Base-by-base conservation (phyloP, 2,888 invertebrate genomes). In the Ypsolopha sequella region DNA sequence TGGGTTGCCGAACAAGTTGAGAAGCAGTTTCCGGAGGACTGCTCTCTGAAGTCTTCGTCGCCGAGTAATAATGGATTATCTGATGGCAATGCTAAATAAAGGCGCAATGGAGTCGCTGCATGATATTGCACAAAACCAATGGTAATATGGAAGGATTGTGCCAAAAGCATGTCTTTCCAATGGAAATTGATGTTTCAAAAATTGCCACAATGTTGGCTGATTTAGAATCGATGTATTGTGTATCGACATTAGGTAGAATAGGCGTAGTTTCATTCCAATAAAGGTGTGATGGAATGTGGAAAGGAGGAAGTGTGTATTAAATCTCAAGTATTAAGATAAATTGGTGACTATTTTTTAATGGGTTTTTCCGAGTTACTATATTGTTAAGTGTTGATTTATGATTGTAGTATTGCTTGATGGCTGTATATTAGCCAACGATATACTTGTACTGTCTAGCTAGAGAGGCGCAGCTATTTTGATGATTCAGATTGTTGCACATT, bases 1-100 rank as follows among this genome's bases (percentile, higher is more conserved):
- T 87, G 87, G 87, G 86, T 85, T 1, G 81, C 87, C 6, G 87
- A 87, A 58, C 87, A 86, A 60, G 81, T 82, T 13, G 85, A 86
- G 60, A 85, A 85, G 61, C 81, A 79, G 64, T 80, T 80, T 58
- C 82, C 85, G 1, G 82, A 80, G 45, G 82, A 81, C 24, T 53
- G 62, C 6, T 55, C 64, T 6, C 63, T 62, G 33, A 57, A 68
- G 48, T 54, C 65, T 0, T 41, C 65, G 33, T 62, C 73, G 33
- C 67, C 72, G 7, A 56, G 55, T 51, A 57, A 55, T 53, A 58
- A 58, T 47, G 39, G 10, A 24, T 24, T 24, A 24, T 24, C 24
- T 24, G 24, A 24, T 24, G 24, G 24, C 24, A 24, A 24, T 4
- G 2, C 24, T 24, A 24, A 24, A 24, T 24, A 24, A 24, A 3